These are phyloP conservation scores for Papilio polyxenes DNA, from an alignment of 1,140 invertebrate genomes.

Conservation along the genomic window DNA sequence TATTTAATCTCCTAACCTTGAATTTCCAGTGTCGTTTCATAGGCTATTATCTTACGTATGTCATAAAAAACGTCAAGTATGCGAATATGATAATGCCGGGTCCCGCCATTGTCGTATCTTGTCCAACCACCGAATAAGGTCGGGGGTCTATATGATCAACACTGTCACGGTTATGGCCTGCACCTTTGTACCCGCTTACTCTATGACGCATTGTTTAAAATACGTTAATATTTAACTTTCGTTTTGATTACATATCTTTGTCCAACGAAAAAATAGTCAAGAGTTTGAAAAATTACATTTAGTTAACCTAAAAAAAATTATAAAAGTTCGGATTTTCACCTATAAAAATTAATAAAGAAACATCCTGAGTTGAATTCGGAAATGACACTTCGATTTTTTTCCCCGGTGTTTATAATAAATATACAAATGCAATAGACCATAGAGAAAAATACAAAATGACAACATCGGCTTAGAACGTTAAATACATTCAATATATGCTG, in stretches of 20 bases:
- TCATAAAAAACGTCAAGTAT: slow-evolving; percentile 25
- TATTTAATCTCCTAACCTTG: too few relatives aligned
- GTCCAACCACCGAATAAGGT: slow-evolving; percentile 20
- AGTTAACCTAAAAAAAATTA: not conserved
- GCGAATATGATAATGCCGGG: slow-evolving; percentile 21
- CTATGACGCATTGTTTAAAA: slow-evolving; percentile 42
- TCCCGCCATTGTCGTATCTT: not conserved
- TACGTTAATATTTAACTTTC: not conserved
- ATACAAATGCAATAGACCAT: not conserved
- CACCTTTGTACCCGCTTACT: slow-evolving; percentile 48
- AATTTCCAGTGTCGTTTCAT: not conserved
- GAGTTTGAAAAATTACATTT: not conserved
- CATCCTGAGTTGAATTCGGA: too few relatives aligned
- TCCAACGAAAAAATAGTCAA: not conserved
- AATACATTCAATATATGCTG: not conserved
- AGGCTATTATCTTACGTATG: not conserved
- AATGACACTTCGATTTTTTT: too few relatives aligned
- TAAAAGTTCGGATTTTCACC: too few relatives aligned
- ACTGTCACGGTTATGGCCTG: slow-evolving; percentile 49
- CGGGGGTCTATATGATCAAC: slow-evolving; percentile 21
- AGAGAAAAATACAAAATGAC: not conserved
- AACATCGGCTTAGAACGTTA: not conserved
- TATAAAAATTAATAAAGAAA: too few relatives aligned
- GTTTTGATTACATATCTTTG: not conserved
- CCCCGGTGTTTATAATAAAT: too few relatives aligned